Evolutionary conservation across 2,797 vertebrate species (phyloP), one percentile per base, ranked within the genome.

Genomic region (Trachurus trachurus): DNA sequence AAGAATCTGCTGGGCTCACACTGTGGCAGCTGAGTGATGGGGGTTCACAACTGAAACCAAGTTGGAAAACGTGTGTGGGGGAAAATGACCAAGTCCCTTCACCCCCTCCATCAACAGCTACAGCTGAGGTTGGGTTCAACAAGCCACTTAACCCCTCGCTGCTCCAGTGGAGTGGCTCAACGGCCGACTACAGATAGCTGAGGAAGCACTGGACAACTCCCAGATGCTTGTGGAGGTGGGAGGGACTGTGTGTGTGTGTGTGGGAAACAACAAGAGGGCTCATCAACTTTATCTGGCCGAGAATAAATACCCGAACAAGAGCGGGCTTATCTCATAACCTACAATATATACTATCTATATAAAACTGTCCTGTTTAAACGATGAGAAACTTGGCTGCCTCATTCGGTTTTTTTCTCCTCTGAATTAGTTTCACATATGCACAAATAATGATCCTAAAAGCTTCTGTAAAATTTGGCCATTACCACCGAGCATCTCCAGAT

Each of bases 131-230:
- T 62, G 47, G 66, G 71, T 79, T 85, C 86, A 83, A 88, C 74
- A 81, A 78, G 81, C 63, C 76, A 87, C 88, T 90, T 88, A 83
- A 90, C 76, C 88, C 68, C 71, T 62, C 1, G n/a, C 83, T 58
- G 74, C 74, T 76, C 44, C 59, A 45, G 74, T 44, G 37, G 64
- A 84, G 68, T 40, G 74, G 39, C 69, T 80, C 65, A 66, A 58
- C 69, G 69, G 60, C 42, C 58, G 52, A 42, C 39, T 62, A 52
- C 53, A 82, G 85, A 89, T 66, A 76, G 76, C 74, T 44, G 74
- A 80, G 79, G 58, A 86, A 74, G 71, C 19, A 44, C 6, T 40
- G 47, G 72, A 75, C 54, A 63, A 44, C 56, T 84, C 80, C 74
- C 73, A 57, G 63, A 83, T 42, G 34, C 64, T 68, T 29, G 26